phyloP scores from a whole-genome alignment of 1,140 invertebrate genomes.

The Neodiprion lecontei region DNA sequence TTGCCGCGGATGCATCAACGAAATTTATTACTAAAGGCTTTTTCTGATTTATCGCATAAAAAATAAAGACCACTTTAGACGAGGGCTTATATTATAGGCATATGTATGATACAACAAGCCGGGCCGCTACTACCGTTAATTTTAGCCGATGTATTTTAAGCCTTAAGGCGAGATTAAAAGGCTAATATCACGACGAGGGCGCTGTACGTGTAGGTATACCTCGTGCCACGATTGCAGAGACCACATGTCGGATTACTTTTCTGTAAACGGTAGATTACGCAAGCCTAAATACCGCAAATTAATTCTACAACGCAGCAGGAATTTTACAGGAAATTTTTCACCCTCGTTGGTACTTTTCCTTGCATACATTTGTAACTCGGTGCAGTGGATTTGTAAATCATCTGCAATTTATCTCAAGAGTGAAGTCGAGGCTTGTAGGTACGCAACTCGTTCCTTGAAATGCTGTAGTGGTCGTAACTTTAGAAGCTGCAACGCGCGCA shows the following conservation, averaged over 20 bases:
- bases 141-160: not conserved
- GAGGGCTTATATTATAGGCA: not conserved
- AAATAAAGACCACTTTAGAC: not conserved
- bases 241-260: not conserved
- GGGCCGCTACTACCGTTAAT: not conserved
- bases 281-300: not conserved
- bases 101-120: not conserved
- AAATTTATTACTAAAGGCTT: conserved; percentile 1
- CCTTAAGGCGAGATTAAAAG: conserved; percentile 5
- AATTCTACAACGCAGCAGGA: not conserved
- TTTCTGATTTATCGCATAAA: conserved; percentile 6
- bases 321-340: not conserved
- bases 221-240: not conserved
- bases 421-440: no score
- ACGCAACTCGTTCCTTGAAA: no score
- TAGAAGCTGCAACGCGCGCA: no score
- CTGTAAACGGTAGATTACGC: not conserved
- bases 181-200: not conserved
- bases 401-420: no score
- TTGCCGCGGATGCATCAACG: no score
- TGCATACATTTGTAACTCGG: not conserved
- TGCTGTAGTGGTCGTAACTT: no score
- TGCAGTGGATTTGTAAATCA: no score
- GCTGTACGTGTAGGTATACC: not conserved
- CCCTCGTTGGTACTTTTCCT: not conserved